Percentiles rank a stretch among this genome's conserved stretches.
Evolutionary conservation across 1,140 invertebrate species (phyloP).

Genomic region (Anthonomus grandis): DNA sequence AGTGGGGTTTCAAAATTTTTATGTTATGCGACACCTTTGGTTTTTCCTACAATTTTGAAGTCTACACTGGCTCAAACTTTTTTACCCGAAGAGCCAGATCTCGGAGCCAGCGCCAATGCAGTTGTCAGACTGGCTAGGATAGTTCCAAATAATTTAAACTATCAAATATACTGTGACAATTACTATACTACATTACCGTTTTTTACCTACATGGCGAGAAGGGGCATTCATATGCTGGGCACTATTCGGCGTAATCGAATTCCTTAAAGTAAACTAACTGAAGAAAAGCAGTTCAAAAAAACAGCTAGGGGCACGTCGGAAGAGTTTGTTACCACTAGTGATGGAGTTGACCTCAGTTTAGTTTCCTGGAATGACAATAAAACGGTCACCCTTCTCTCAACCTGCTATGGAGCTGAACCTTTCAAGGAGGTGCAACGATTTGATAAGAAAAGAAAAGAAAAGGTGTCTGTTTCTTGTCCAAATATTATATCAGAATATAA

Average conservation of each 20-base stretch:
- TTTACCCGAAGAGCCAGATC: too few species aligned
- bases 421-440: background rate
- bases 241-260: slow-evolving; percentile 32
- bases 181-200: too few species aligned
- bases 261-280: slow-evolving; percentile 28
- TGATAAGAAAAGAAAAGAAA: background rate
- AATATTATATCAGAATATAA: background rate
- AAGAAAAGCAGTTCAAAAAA: slow-evolving; percentile 13
- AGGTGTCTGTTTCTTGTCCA: background rate
- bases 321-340: slow-evolving; percentile 6
- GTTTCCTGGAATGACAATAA: slow-evolving; percentile 32
- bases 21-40: too few species aligned
- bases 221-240: too few species aligned
- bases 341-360: slow-evolving; percentile 20
- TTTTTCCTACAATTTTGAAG: too few species aligned
- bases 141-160: too few species aligned
- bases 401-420: background rate
- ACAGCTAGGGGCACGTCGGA: background rate
- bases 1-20: too few species aligned
- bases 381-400: slow-evolving; percentile 1
- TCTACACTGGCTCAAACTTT: too few species aligned
- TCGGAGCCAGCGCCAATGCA: too few species aligned
- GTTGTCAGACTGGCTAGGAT: too few species aligned
- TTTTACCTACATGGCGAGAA: too few species aligned
- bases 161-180: too few species aligned